Conservation (phyloP, 1,140 invertebrate genomes). For the Pantala flavescens region DNA sequence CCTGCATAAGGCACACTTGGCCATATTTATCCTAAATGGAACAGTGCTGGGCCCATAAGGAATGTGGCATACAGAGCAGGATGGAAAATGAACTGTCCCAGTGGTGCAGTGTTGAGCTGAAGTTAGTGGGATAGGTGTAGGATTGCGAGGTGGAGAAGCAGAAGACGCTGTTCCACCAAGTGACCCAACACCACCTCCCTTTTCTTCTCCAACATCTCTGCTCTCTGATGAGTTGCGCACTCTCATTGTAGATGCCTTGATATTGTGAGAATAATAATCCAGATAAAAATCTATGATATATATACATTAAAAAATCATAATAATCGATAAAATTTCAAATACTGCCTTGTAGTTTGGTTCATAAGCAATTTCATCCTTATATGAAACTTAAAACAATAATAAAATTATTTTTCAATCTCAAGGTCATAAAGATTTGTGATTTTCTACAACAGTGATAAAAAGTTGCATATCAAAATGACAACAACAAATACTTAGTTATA, state of each 20-base stretch:
- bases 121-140: neutral
- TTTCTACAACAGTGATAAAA: too few species aligned
- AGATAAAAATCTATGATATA: too few species aligned
- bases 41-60: conserved; percentile 62
- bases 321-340: too few species aligned
- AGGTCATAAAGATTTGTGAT: too few species aligned
- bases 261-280: neutral
- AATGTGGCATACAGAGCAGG: conserved; percentile 61
- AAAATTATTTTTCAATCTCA: too few species aligned
- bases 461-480: too few species aligned
- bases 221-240: neutral
- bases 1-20: conserved; percentile 58
- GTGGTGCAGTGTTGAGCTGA: neutral
- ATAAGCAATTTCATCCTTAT: too few species aligned
- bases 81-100: conserved; percentile 1
- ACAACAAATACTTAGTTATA: too few species aligned
- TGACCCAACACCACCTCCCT: neutral
- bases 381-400: too few species aligned
- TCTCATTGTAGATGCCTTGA: neutral
- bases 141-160: neutral
- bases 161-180: neutral
- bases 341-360: too few species aligned
- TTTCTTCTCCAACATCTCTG: neutral
- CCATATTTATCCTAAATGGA: conserved; percentile 56
- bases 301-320: too few species aligned